Base-by-base conservation (phyloP, 2,888 invertebrate species). In the Chymomyza amoena region DNA sequence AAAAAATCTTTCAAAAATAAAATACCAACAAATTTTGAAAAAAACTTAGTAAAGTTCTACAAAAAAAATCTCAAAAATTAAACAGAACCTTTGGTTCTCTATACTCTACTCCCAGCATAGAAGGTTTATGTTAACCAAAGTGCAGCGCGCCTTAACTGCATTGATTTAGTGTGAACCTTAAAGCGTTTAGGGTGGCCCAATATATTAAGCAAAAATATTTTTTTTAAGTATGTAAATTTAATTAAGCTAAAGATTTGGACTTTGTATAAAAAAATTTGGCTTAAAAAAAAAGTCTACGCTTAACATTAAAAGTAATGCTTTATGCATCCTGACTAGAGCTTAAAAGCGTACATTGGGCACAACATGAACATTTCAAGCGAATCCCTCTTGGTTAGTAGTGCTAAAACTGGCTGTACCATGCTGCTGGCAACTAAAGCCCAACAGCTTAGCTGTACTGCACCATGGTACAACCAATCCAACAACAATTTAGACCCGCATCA, bases 21-120 rank as follows among this genome's bases (percentile, higher is more conserved):
- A 50, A 28, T 28, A 18, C 6, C 39, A 56, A 68, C 18, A 75
- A 62, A 64, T 78, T 62, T 16, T 39, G 7, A 61, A 71, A 32
- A 32, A 66, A 66, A 63, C 57, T 57, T 60, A 5, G 18, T 32
- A 70, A 65, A 20, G 70, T 61, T 28, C n/a, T n/a, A n/a, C n/a
- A 54, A 54, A 18, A 52, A 54, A 18, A 10, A 54, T 7, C 32
- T 32, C 6, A 56, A 6, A 28, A 13, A 61, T 13, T 20, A 25
- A n/a, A n/a, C 7, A 63, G 60, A 64, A 50, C 64, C 6, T 9
- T 18, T 36, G 18, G 54, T 28, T 63, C 25, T 59, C 20, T 65
- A 61, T 56, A 78, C 76, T 75, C 80, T 90, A 90, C 90, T 90
- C 90, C 90, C 90, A 90, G 89, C 69, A 90, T 81, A 81, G 84